Evolutionary conservation across 1,140 invertebrate genomes (phyloP), one percentile per base, ranked within the genome.

Genomic region (Geopemphigus sp.): DNA sequence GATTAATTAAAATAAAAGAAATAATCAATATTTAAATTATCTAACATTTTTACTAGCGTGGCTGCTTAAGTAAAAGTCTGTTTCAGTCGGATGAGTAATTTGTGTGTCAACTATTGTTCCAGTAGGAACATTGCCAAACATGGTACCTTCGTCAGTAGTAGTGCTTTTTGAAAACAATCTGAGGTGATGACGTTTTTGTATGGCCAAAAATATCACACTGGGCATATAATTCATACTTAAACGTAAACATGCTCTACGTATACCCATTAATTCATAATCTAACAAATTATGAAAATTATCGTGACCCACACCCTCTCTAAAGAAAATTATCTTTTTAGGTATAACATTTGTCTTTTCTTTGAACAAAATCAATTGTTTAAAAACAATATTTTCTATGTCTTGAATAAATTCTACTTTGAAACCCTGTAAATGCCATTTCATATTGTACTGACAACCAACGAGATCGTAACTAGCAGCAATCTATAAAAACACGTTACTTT

Each of bases 151-250:
- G 19, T 70, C 66, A 39, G 76, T 88, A 88, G 82, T 0, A 81
- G 66, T 70, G 85, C 80, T 1, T 83, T n/a, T n/a, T 84, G 17
- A 91, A 90, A 83, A 93, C 54, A 94, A 86, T 54, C 91, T 88
- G 2, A 93, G 93, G 82, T 96, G 94, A 87, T 97, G 95, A 11
- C 95, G 88, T 85, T 97, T 97, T 83, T 97, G 94, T 0, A 97
- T 95, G 12, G 96, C 91, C 1, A 97, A 83, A 83, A 95, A 95
- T 26, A 93, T 92, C 32, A 97, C 90, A 45, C 85, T 84, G 0
- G 94, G 93, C 82, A 89, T 86, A 74, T 89, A 89, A 5, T 85
- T 84, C 0, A 72, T 64, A 24, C 85, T 83, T 6, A 91, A 80
- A 68, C 73, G 82, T 66, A 82, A 84, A 83, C 92, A 94, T 0